Conservation (phyloP, 2,888 invertebrate genomes). For the Microctonus aethiopoides region DNA sequence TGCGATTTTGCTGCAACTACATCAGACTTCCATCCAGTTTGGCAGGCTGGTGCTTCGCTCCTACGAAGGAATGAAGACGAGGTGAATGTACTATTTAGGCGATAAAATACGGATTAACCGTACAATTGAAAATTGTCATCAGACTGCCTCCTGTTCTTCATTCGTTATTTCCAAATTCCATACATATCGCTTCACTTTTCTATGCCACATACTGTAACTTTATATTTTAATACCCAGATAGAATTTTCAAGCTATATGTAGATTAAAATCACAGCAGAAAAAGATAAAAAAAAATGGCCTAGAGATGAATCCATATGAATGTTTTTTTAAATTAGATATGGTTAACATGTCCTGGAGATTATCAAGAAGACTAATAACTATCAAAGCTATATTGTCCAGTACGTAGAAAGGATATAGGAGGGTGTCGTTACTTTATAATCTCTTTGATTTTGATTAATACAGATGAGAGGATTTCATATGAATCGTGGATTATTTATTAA, state of each 20-base stretch:
- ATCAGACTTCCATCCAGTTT: slow-evolving; percentile 61
- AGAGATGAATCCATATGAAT: slow-evolving; percentile 1
- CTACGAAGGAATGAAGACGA: slow-evolving; percentile 28
- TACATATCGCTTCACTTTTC: neutral
- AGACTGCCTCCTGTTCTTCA: slow-evolving; percentile 41
- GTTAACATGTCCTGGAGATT: too few species aligned
- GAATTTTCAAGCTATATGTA: neutral
- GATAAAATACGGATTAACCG: slow-evolving; percentile 67
- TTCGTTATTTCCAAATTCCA: neutral
- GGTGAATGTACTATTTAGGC: slow-evolving; percentile 54
- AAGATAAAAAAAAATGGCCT: too few species aligned
- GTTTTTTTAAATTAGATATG: too few species aligned
- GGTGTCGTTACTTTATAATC: too few species aligned
- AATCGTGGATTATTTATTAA: too few species aligned
- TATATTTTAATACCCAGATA: neutral
- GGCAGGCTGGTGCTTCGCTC: slow-evolving; percentile 7
- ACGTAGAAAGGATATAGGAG: too few species aligned
- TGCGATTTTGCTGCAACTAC: slow-evolving; percentile 64
- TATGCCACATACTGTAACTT: neutral
- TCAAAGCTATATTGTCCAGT: too few species aligned
- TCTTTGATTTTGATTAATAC: too few species aligned
- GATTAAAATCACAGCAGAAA: neutral
- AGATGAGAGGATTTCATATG: too few species aligned
- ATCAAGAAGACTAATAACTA: too few species aligned
- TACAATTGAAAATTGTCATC: slow-evolving; percentile 65